Base-by-base conservation (phyloP, 2,888 invertebrate genomes). In the Halictus ligatus region DNA sequence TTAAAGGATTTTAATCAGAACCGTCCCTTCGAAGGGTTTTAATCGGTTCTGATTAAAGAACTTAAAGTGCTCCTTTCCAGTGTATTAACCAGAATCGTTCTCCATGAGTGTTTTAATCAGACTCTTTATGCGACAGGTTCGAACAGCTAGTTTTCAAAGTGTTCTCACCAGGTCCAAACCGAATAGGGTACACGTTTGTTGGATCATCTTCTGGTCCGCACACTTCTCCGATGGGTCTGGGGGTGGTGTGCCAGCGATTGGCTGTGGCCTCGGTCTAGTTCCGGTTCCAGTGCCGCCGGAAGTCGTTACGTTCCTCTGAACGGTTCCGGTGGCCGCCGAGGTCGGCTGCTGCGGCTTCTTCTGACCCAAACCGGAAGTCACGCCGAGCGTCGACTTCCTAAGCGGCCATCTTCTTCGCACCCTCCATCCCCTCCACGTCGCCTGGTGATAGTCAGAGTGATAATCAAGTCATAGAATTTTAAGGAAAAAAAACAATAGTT, bases 121-220 rank as follows among this genome's bases (percentile, higher is more conserved):
- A 54, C 21, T 43, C 43, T 43, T 43, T 54, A 54, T 54, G 21
- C 50, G 50, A 50, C 7, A 50, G 7, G 18, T 18, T 50, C 7
- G 50, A 7, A 21, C 18, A 50, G 50, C 8, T 50, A 18, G 2
- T 2, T 21, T 8, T 54, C 21, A 3, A 54, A 54, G 35, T 48
- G n/a, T 40, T 64, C 96, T 96, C 94, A 98, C 98, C 96, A 98
- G 96, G 95, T 99, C 98, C 83, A 99, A 96, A 15, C 98, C 98
- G 94, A 98, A 98, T 75, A 98, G 96, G 87, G 97, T 98, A 95
- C 98, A 98, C 43, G 98, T 98, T 94, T 98, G 98, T 94, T 98
- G 98, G 91, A 98, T 98, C 94, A 98, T 97, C 95, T 98, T 98
- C 81, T 97, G 97, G 95, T 98, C 98, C 25, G 95, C 95, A 95